phyloP scores from a whole-genome alignment of 2,888 invertebrate genomes.

The Leptopilina syphax region DNA sequence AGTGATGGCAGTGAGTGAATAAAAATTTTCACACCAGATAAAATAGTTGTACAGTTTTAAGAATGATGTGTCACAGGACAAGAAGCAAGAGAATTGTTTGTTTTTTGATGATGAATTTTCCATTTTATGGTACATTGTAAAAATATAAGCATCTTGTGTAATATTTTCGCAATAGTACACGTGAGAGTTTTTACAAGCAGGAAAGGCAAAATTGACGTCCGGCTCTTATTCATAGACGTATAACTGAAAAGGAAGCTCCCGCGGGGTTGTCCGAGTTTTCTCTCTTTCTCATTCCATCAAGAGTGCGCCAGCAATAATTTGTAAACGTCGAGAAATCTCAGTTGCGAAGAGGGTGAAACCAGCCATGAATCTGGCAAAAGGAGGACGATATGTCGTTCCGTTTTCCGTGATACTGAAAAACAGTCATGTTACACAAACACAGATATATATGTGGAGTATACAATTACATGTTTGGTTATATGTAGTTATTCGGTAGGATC shows the following conservation, averaged over 20 bases:
- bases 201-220: constrained; percentile 23
- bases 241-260: constrained; percentile 39
- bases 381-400: constrained; percentile 14
- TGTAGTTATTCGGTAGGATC: neutral
- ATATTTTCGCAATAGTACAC: constrained; percentile 27
- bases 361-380: constrained; percentile 39
- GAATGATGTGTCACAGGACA: too few relatives aligned
- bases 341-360: constrained; percentile 36
- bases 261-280: constrained; percentile 29
- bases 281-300: neutral
- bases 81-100: neutral
- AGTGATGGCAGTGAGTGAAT: too few relatives aligned
- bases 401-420: neutral
- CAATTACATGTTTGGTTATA: neutral
- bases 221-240: constrained; percentile 31
- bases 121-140: constrained; percentile 18
- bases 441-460: too few relatives aligned
- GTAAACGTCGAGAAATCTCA: constrained; percentile 38
- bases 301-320: constrained; percentile 20
- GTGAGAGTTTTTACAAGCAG: constrained; percentile 38
- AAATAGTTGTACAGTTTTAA: too few relatives aligned
- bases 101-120: constrained; percentile 8
- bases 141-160: neutral
- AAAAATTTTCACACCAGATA: too few relatives aligned
- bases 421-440: neutral